Base-by-base conservation (phyloP, 2,113 vertebrate genomes). In the Anser brachyrhynchus region DNA sequence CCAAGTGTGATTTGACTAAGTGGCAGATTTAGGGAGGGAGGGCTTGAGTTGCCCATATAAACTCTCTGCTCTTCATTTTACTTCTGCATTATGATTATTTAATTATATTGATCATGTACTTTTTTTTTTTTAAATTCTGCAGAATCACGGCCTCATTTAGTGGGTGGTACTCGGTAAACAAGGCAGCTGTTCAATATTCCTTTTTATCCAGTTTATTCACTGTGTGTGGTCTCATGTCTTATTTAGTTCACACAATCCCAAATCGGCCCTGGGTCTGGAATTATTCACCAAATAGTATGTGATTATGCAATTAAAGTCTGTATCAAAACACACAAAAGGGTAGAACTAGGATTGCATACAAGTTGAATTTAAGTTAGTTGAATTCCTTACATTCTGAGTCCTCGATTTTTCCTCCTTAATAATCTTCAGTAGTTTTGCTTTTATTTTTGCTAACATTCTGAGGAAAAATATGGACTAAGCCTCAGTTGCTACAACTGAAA, bases 141-240 rank as follows among this genome's bases (percentile, higher is more conserved):
- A 84, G 71, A 94, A 92, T 85, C 46, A 9, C 71, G 89, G 87
- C 25, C 77, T 94, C 62, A 59, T 97, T 94, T 96, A 95, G 89
- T 96, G 95, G 93, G 94, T 93, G 91, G 92, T 87, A 66, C 80
- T 89, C 70, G 66, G 89, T 87, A 94, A 96, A 96, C 87, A 91
- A 93, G 92, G 92, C 93, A 96, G 93, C 84, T 94, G 89, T 82
- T 96, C 96, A 95, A 93, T 96, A 95, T 95, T 97, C 91, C 41
- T 94, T 96, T 96, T 92, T 91, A 96, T 93, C 76, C 90, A 84
- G 74, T 93, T 97, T 87, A 94, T 95, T 96, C 96, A 94, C 74
- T 92, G 89, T 96, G 96, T 97, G 96, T 96, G 93, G 96, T 92
- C 95, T 95, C 84, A 96, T 93, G 93, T 81, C 81, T 96, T 97